Conservation (phyloP, 2,797 vertebrate species). For the Gallinago stenura region DNA sequence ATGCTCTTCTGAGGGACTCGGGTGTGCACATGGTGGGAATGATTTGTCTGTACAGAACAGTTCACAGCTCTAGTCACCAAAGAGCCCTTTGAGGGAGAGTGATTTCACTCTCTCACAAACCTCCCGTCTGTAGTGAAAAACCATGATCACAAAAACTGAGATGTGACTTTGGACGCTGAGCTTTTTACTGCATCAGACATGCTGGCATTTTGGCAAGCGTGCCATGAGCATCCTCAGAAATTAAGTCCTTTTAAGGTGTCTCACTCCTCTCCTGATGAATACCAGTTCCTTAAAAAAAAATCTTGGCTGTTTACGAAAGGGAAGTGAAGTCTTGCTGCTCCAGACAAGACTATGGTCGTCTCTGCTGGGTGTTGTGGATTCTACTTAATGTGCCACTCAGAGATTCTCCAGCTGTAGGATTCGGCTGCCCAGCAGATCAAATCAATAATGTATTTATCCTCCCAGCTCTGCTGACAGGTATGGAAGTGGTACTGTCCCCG, state of each 20-base stretch:
- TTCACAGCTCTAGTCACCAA: not conserved
- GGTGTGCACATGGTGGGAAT: fast-evolving
- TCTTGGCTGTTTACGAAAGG: not conserved
- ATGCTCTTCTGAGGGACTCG: not conserved
- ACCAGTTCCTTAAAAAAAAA: not conserved
- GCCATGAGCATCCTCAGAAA: not conserved
- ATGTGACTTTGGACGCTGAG: not conserved
- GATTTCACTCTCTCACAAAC: not conserved
- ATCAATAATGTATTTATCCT: slow-evolving; percentile 16
- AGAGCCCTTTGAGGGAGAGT: not conserved
- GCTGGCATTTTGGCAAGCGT: fast-evolving
- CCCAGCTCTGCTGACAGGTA: not conserved
- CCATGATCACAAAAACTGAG: fast-evolving
- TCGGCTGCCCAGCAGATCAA: not conserved
- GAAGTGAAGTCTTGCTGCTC: not conserved
- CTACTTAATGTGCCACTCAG: not conserved
- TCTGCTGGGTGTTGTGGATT: not conserved
- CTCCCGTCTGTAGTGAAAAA: not conserved
- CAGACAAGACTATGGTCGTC: fast-evolving
- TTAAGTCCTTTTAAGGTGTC: not conserved
- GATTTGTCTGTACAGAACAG: not conserved
- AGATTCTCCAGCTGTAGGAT: not conserved
- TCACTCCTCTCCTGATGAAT: not conserved
- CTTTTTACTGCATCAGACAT: not conserved
- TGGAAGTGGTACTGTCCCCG: not conserved